Base-by-base conservation (phyloP, 2,797 vertebrate genomes). In the Enteromius argenteus region DNA sequence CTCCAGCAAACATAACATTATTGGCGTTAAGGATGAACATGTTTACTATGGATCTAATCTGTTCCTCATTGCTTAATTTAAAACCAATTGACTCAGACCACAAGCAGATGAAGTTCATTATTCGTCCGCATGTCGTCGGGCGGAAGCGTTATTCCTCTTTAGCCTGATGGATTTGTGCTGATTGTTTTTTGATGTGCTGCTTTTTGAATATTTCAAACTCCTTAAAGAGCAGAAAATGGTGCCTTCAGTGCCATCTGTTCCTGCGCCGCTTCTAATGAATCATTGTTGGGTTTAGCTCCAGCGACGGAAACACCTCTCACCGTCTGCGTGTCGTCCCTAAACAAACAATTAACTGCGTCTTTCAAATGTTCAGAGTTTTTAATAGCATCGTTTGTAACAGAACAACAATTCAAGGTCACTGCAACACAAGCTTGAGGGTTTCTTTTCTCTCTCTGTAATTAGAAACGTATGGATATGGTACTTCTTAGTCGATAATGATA, bases 221-320 rank as follows among this genome's bases (percentile, higher is more conserved):
- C 67, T 82, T 79, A 86, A 88, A 83, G 60, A 83, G 77, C 35
- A 73, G 56, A 78, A 87, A 87, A 74, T 30, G 67, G 44, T 27
- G 75, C 79, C n/a, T 78, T 60, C 58, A 56, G 44, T 81, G 69
- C 81, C 78, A 84, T 87, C 73, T 87, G 86, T 60, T 81, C 32
- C 49, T 74, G 64, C 73, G 76, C 75, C 76, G 83, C 51, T 72
- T 79, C 60, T 88, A 88, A 81, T 84, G 69, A 89, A 87, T 69
- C 84, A 60, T 30, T 74, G 23, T 84, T 85, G 42, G 37, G 42
- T 78, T 83, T 69, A 81, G 74, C 74, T 84, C 68, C 72, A 13
- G 62, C 60, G 67, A 80, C 32, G n/a, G 17, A 73, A 72, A 86
- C 42, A 62, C 23, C 19, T 85, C 62, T 53, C 58, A 19, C 30